These are phyloP conservation scores for Sweltsa coloradensis DNA, from an alignment of 1,140 invertebrate species.

Conservation along the genomic window DNA sequence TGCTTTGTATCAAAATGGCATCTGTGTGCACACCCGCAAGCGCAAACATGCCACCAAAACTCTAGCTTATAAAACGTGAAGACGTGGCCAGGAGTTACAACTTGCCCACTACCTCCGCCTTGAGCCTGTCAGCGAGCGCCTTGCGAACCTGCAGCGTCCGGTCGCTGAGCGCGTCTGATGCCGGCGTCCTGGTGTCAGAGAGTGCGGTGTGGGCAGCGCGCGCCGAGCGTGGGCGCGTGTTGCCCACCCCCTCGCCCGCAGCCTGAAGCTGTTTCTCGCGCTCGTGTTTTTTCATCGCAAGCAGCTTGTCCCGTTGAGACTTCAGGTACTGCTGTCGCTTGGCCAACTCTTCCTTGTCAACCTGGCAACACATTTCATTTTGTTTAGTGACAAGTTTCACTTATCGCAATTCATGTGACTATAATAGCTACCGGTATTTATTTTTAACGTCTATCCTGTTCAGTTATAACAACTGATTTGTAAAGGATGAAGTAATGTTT, in stretches of 20 bases:
- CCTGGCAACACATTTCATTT: slow-evolving; percentile 17
- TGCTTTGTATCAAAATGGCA: too few relatives aligned
- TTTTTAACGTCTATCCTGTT: too few relatives aligned
- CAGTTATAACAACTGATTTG: too few relatives aligned
- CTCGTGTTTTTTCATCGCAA: slow-evolving; percentile 76
- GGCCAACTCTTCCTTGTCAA: slow-evolving; percentile 52
- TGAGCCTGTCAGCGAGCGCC: slow-evolving; percentile 68
- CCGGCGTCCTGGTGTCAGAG: slow-evolving; percentile 21
- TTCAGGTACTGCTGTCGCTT: slow-evolving; percentile 72
- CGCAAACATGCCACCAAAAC: too few relatives aligned
- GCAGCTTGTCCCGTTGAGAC: slow-evolving; percentile 76
- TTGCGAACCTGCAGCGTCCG: slow-evolving; percentile 55
- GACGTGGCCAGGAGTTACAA: too few relatives aligned
- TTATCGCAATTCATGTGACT: too few relatives aligned
- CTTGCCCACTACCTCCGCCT: slow-evolving; percentile 57
- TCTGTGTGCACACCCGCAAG: too few relatives aligned
- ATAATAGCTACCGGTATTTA: too few relatives aligned
- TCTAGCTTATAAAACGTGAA: too few relatives aligned
- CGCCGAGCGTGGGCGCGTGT: slow-evolving; percentile 50
- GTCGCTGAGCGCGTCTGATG: slow-evolving; percentile 4
- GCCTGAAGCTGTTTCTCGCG: slow-evolving; percentile 62
- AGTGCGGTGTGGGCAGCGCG: slow-evolving; percentile 50
- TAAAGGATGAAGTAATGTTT: too few relatives aligned
- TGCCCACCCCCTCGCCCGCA: slow-evolving; percentile 24
- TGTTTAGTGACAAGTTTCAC: not conserved